Base-by-base conservation (phyloP, 2,888 invertebrate genomes). In the Agrypnus murinus region DNA sequence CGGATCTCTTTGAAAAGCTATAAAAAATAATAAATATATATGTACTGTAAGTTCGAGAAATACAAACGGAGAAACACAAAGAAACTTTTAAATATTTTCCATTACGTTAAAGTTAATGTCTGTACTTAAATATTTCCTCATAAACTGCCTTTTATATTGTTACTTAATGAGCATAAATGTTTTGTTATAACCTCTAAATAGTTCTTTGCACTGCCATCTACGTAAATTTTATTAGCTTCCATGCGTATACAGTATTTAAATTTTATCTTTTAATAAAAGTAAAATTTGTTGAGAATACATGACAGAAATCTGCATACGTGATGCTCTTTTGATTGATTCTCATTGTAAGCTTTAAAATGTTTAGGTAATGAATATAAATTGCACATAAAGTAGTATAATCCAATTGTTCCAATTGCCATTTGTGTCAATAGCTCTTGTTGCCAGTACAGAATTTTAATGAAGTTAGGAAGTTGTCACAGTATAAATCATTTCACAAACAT, bases 71-170 rank as follows among this genome's bases (percentile, higher is more conserved):
- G n/a, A n/a, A n/a, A n/a, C n/a, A n/a, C n/a, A n/a, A n/a, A n/a
- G n/a, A n/a, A n/a, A n/a, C n/a, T n/a, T n/a, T n/a, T n/a, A n/a
- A n/a, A 25, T 25, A 25, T 25, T 25, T 17, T 19, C 10, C 17
- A 46, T 46, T 17, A 43, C 43, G 14, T 43, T 19, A 46, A 46
- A 19, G 46, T 46, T 19, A 46, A 46, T 2, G 46, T 46, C 6
- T 17, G 17, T 17, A 46, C 1, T 46, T 46, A 46, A 46, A 45
- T 34, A 32, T 34, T 53, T 32, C 32, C 53, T 15, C 53, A 53
- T 32, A 32, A 53, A 53, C 53, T 34, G 14, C 32, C 53, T 48
- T 48, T 48, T n/a, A 19, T 32, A 53, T 53, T 53, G 53, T 53
- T 53, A 32, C 9, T 32, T 53, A 53, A 53, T 32, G 53, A 53